A percentile compares a stretch with the other conserved stretches of the same genome.
Conservation (phyloP, 2,888 invertebrate genomes). For the Stenichneumon culpator region DNA sequence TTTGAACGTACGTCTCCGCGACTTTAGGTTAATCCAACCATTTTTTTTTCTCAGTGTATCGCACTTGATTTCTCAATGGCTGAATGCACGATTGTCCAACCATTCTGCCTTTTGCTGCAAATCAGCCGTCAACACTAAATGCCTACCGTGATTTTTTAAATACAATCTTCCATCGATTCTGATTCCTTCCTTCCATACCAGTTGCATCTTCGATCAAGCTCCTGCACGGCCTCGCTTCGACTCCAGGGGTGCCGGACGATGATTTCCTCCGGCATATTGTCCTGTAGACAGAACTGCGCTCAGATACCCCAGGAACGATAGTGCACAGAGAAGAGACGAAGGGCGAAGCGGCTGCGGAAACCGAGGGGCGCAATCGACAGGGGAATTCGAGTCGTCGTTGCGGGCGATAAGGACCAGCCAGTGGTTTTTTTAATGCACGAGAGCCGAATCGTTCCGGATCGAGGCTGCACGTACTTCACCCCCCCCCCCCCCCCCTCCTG, state of each 20-base stretch:
- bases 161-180: no score
- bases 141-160: no score
- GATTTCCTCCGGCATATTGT: constrained; percentile 66
- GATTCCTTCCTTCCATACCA: no score
- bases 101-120: no score
- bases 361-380: constrained; percentile 36
- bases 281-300: constrained; percentile 34
- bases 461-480: constrained; percentile 43
- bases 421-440: constrained; percentile 29
- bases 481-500: neutral
- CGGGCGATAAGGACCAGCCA: constrained; percentile 48
- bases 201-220: neutral
- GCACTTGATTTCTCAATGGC: no score
- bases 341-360: neutral
- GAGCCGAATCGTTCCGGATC: constrained; percentile 15
- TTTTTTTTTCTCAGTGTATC: no score
- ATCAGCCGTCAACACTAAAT: no score
- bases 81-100: no score
- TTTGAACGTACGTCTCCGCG: no score
- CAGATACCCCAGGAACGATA: constrained; percentile 46
- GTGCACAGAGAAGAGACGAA: neutral
- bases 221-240: neutral
- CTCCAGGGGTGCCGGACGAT: constrained; percentile 31
- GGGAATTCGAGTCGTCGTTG: constrained; percentile 50
- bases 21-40: no score